Percentiles rank a stretch among this genome's conserved stretches.
These are phyloP conservation scores for Megalops atlanticus DNA, from an alignment of 2,113 vertebrate species.

Conservation along the genomic window DNA sequence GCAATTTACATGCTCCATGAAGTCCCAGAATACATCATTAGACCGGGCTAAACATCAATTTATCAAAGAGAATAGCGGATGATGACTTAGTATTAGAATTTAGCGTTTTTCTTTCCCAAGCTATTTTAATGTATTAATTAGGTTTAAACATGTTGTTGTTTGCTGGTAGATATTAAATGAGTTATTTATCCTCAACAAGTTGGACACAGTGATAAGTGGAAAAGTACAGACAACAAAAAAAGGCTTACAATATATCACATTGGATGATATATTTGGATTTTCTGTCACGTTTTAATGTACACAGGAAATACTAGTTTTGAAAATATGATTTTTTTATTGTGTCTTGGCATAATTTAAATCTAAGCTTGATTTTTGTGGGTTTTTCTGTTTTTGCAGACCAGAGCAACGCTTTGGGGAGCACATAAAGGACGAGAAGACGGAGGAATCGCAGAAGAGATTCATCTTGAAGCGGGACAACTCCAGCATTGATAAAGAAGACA, in stretches of 20 bases:
- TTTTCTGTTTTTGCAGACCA: slow-evolving; percentile 83
- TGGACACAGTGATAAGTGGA: neutral
- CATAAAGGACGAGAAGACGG: slow-evolving; percentile 85
- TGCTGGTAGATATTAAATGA: neutral
- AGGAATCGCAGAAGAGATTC: slow-evolving; percentile 85
- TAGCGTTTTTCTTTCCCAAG: neutral
- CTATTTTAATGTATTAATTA: slow-evolving; percentile 1
- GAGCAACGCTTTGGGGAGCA: slow-evolving; percentile 86
- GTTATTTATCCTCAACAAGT: neutral
- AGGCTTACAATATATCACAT: no score
- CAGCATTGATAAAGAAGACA: slow-evolving; percentile 86
- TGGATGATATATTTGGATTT: no score
- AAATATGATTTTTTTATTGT: neutral
- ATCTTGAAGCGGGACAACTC: slow-evolving; percentile 87
- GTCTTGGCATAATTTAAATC: neutral
- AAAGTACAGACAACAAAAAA: no score
- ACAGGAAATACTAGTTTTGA: neutral
- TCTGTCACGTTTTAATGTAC: neutral
- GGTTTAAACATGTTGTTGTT: neutral
- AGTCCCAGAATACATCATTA: slow-evolving; percentile 13
- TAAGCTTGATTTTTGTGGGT: slow-evolving; percentile 40
- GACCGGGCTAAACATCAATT: neutral
- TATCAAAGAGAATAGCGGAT: slow-evolving; percentile 4
- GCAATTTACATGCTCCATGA: neutral
- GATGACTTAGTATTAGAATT: neutral